Conservation (phyloP, 1,140 invertebrate genomes). For the Andricus grossulariae region DNA sequence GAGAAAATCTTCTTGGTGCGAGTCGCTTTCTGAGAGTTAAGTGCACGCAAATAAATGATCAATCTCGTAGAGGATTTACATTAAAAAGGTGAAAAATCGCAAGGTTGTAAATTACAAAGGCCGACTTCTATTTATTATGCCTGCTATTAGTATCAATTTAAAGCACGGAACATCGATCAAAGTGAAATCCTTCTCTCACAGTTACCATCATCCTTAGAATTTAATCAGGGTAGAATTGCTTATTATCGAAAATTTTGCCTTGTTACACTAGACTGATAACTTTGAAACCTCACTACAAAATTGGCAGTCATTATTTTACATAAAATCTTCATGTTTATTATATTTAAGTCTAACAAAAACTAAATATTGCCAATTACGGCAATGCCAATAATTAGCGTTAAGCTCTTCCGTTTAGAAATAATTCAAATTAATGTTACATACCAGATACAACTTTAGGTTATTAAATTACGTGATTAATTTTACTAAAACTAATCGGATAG, state of each 20-base stretch:
- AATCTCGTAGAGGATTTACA: neutral
- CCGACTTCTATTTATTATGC: constrained; percentile 8
- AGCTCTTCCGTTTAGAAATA: too few species aligned
- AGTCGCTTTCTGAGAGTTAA: neutral
- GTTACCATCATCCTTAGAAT: constrained; percentile 16
- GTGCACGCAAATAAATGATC: constrained; percentile 8
- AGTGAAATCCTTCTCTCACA: constrained; percentile 1
- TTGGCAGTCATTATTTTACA: too few species aligned
- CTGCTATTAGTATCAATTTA: constrained; percentile 27
- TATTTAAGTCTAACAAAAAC: too few species aligned
- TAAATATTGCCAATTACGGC: too few species aligned
- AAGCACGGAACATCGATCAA: neutral
- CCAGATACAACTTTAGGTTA: too few species aligned
- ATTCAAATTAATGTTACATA: too few species aligned
- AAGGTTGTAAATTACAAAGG: neutral
- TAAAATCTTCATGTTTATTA: too few species aligned
- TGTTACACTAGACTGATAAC: neutral
- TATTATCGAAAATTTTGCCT: neutral
- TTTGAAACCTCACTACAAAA: too few species aligned
- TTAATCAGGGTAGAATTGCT: constrained; percentile 9
- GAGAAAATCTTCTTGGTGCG: neutral
- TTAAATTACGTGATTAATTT: too few species aligned
- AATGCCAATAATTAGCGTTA: too few species aligned
- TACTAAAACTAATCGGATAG: too few species aligned
- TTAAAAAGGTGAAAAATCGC: neutral